Percentiles rank a stretch among this genome's conserved stretches.
phyloP scores from a whole-genome alignment of 2,797 vertebrate species.

The Erithacus rubecula region DNA sequence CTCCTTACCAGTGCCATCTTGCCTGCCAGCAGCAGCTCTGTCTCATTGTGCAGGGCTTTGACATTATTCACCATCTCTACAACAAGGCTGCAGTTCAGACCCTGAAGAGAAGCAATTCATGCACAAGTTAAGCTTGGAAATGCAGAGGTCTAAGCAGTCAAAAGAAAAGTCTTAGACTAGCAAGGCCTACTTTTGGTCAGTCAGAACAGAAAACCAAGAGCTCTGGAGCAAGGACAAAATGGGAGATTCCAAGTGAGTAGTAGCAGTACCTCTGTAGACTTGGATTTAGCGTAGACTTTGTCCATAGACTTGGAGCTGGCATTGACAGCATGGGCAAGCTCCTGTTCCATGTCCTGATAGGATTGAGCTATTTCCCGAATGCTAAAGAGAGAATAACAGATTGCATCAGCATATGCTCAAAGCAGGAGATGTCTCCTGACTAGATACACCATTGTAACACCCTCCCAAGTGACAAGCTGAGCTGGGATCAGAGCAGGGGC shows the following conservation, averaged over 20 bases:
- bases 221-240: not conserved
- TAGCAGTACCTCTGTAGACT: constrained; percentile 81
- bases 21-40: constrained; percentile 89
- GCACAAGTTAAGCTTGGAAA: not conserved
- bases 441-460: not conserved
- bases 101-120: constrained; percentile 72
- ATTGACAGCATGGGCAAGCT: constrained; percentile 95
- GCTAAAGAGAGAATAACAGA: constrained; percentile 70
- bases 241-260: not conserved
- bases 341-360: constrained; percentile 91
- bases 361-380: constrained; percentile 92
- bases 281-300: constrained; percentile 88
- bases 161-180: not conserved
- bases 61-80: constrained; percentile 93
- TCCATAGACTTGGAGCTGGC: constrained; percentile 97
- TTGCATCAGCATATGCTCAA: not conserved
- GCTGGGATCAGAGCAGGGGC: not conserved
- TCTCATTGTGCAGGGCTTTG: constrained; percentile 92
- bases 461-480: not conserved
- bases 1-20: constrained; percentile 91
- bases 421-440: not conserved
- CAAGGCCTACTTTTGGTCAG: not conserved
- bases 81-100: constrained; percentile 84
- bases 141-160: not conserved
- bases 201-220: not conserved